Base-by-base conservation (phyloP, 1,140 invertebrate species). In the Orchesella cincta region DNA sequence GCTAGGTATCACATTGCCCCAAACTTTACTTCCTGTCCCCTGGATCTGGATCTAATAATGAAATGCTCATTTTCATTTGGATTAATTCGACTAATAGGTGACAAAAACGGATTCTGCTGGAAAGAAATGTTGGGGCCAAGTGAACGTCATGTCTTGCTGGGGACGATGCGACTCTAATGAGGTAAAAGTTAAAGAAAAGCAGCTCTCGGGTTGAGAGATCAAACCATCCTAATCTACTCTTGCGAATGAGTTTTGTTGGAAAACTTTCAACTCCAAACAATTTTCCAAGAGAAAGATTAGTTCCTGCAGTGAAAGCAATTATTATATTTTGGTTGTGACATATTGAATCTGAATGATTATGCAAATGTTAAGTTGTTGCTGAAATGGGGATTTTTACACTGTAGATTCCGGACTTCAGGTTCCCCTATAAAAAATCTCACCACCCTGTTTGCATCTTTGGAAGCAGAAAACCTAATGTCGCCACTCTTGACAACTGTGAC, bases 391-490 rank as follows among this genome's bases (percentile, higher is more conserved):
- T 81, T 46, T 46, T 78, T 79, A 78, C 0, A 54, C 82, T 85
- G 5, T 84, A 91, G 90, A 93, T 94, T 75, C 90, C 92, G 0
- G 93, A 95, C 85, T 95, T 91, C 90, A 89, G 92, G 83, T 94
- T 94, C 84, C 94, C 94, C 0, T 95, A 90, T 83, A 95, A 94
- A 84, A 88, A 90, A 39, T 93, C 92, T 2, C 89, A 90, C 80
- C 93, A 95, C 84, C 92, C 92, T 0, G 93, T 95, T 0, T 95
- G 94, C 85, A 90, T 93, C 20, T 93, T 94, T 83, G 90, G 90
- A 1, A 87, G 88, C 1, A 86, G 89, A 0, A 87, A 86, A 70
- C 83, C 85, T n/a, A 85, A 86, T 1, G 85, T 86, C 23, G 88
- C 89, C 0, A 86, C 84, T 5, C 84, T 93, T 2, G 84, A 84